Base-by-base conservation (phyloP, 1,140 invertebrate species). In the Diorhabda elongata region DNA sequence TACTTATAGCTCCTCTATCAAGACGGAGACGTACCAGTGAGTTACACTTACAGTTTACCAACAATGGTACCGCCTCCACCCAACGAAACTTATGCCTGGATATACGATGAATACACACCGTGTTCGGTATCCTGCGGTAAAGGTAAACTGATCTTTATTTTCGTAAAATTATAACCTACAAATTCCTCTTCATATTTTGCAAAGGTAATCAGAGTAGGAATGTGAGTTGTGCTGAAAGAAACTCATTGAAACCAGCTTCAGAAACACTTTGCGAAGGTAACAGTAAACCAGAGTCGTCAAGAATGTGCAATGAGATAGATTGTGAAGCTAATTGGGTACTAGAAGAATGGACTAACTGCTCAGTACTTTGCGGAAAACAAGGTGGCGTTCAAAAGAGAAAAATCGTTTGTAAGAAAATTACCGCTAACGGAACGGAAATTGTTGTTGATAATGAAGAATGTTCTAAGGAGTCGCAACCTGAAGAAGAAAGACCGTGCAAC, bases 11-110 rank as follows among this genome's bases (percentile, higher is more conserved):
- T 97, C 64, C 81, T 97, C 44, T 91, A 91, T 73, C 93, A 96
- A 90, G 92, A 93, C 77, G 83, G 83, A 42, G 95, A 95, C 74
- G 89, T 92, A 1, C 95, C 94, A 0, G 88, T 98, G 4, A 82
- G 91, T 67, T 98, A 97, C 80, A 92, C 97, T 78, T 98, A 97
- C 83, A 97, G 93, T 71, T 85, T 97, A 26, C 93, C 94, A 0
- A 88, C 88, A 58, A 87, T 87, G 42, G 82, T 91, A 3, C 87
- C 88, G 5, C 86, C 88, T 9, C 86, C 83, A 63, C 81, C 85
- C 2, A 85, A 89, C 72, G 89, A 92, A 68, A 86, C 85, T 43
- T 97, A 96, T 79, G 84, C 85, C 5, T 97, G 94, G 94, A 86
- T 89, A 4, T 87, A 86, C 75, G 91, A 90, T 52, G 88, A 91